These are phyloP conservation scores for Paguma larvata DNA, from an alignment of 2,797 vertebrate genomes.

Conservation along the genomic window DNA sequence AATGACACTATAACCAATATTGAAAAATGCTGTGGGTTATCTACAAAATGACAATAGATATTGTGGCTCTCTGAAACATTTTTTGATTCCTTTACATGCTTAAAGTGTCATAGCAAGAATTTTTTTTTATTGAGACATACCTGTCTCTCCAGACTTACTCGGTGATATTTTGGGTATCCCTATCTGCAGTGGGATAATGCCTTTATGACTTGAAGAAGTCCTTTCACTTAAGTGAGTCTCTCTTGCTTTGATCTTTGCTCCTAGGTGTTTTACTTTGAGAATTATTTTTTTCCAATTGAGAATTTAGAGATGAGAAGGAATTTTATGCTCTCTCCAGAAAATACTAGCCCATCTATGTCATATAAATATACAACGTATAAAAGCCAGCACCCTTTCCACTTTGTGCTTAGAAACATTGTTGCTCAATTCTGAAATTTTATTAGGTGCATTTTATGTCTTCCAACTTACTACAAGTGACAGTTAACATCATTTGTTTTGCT, in stretches of 20 bases:
- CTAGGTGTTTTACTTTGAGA: neutral
- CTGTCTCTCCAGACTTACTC: neutral
- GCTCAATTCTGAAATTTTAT: neutral
- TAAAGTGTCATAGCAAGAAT: neutral
- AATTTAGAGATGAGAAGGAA: neutral
- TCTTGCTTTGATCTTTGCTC: neutral
- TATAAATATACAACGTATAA: neutral
- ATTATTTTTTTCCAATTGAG: neutral
- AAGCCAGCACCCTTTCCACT: neutral
- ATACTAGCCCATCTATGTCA: neutral
- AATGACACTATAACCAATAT: neutral
- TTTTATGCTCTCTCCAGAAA: neutral
- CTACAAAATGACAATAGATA: neutral
- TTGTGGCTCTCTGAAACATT: neutral
- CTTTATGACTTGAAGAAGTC: neutral
- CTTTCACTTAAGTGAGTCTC: neutral
- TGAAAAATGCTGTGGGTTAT: neutral
- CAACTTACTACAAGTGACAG: neutral
- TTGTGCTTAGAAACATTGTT: neutral
- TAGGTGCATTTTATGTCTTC: neutral
- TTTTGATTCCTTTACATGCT: neutral
- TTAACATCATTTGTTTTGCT: neutral
- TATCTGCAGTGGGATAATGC: neutral
- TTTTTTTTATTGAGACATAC: neutral
- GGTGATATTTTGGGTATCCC: neutral